A percentile compares a stretch with the other conserved stretches of the same genome.
These are phyloP conservation scores for Strix aluco DNA, from an alignment of 2,113 vertebrate genomes.

Conservation along the genomic window DNA sequence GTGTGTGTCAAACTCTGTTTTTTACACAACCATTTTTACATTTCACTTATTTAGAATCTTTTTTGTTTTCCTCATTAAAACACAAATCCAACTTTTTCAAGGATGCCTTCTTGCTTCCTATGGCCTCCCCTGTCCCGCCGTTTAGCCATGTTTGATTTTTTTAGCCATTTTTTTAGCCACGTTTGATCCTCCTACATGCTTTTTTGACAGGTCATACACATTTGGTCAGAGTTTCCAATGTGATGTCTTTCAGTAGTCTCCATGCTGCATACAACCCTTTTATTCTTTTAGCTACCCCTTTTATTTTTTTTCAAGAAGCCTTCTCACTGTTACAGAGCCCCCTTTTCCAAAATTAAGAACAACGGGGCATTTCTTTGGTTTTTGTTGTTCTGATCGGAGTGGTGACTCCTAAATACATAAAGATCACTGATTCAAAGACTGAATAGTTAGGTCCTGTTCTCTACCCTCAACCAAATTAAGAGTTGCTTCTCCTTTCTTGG, in stretches of 20 bases:
- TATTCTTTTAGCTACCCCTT: background rate
- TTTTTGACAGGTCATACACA: background rate
- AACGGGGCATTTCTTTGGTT: background rate
- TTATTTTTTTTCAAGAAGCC: background rate
- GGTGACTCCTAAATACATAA: background rate
- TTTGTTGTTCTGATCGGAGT: background rate
- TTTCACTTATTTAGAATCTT: background rate
- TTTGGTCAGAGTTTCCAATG: background rate
- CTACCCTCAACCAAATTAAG: background rate
- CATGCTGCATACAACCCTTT: background rate
- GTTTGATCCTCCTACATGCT: accelerated
- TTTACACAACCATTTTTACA: background rate
- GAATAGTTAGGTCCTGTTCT: background rate
- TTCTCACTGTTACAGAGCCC: background rate
- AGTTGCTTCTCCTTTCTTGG: background rate
- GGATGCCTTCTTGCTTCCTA: background rate
- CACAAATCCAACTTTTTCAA: background rate
- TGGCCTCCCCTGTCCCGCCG: background rate
- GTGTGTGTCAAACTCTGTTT: background rate
- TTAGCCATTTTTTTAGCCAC: background rate
- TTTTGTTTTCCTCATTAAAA: background rate
- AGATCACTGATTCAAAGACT: background rate
- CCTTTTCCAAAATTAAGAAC: background rate
- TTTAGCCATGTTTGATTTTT: background rate
- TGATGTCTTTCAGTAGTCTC: background rate